Evolutionary conservation across 1,140 invertebrate species (phyloP), one percentile per base, ranked within the genome.

Genomic region (Panagrolaimus sp.): DNA sequence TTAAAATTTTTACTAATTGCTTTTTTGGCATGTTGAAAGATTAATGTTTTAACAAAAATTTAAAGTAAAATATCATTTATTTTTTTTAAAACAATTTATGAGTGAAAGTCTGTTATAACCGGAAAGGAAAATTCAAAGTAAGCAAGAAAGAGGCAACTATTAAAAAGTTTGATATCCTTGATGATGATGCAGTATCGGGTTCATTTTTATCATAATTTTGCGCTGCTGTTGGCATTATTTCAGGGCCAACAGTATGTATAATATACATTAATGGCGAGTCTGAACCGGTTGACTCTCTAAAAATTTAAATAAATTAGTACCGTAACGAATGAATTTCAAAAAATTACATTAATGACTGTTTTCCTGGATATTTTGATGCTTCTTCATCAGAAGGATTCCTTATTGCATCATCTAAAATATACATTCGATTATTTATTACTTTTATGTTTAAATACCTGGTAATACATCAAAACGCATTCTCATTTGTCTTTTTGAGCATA

Each of bases 381-480:
- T 38, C 31, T 38, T 38, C 31, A 4, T 38, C 31, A 4, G 31
- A 38, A 38, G 31, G 31, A 38, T 38, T 38, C 31, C 31, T 38
- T 38, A 38, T 4, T 38, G 31, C 7, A 38, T 38, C 31, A 38
- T 38, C 31, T 38, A 38, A 53, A 23, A 53, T 9, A 14, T 53
- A 23, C 8, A 25, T 23, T 53, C 13, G 16, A 3, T 11, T 16
- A 53, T 16, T 9, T 53, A 11, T 23, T 8, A 53, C 25, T 23
- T 9, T 45, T 43, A n/a, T n/a, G n/a, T n/a, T n/a, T n/a, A 27
- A 69, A 38, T 27, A 27, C 9, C 42, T 47, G 46, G 64, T 45
- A 67, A 27, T 13, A 76, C 75, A 57, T 76, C 75, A 38, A 76
- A 77, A 51, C 78, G 78, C 51, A 76, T 46, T 43, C 63, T 68